A percentile compares a stretch with the other conserved stretches of the same genome.
phyloP scores from a whole-genome alignment of 2,888 invertebrate genomes.

The Cantharis lateralis region DNA sequence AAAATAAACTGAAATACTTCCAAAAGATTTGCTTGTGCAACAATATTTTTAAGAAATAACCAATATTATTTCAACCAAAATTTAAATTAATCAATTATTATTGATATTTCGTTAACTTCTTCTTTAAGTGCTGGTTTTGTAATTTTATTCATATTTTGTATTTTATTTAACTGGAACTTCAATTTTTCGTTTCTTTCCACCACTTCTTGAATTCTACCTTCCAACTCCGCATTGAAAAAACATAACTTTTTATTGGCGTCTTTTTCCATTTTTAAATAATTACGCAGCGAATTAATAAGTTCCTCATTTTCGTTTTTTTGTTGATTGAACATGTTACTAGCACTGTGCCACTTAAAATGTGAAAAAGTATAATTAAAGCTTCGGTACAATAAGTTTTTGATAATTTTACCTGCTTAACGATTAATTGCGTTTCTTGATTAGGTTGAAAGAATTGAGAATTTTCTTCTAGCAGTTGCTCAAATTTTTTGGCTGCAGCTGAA shows the following conservation, averaged over 20 bases:
- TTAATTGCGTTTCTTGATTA: slow-evolving; percentile 3
- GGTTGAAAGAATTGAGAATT: background rate
- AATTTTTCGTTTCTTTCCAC: background rate
- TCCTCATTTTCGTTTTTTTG: background rate
- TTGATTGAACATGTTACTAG: slow-evolving; percentile 25
- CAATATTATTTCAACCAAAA: too few species aligned
- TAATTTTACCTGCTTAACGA: slow-evolving; percentile 11
- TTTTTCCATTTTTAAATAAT: slow-evolving; percentile 19
- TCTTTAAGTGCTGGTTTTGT: too few species aligned
- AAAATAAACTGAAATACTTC: background rate
- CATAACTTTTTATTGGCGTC: slow-evolving; percentile 16
- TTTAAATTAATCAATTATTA: too few species aligned
- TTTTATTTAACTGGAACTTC: background rate
- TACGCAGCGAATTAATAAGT: background rate
- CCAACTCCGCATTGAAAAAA: slow-evolving; percentile 8
- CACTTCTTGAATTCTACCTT: background rate
- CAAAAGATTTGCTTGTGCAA: background rate
- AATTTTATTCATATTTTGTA: too few species aligned
- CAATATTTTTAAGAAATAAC: too few species aligned
- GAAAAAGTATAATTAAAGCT: background rate
- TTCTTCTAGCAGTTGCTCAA: background rate
- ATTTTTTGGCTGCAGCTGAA: slow-evolving; percentile 16
- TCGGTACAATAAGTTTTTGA: background rate
- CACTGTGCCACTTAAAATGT: slow-evolving; percentile 9
- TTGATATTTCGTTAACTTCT: too few species aligned